Evolutionary conservation across 1,140 invertebrate genomes (phyloP).

Genomic region (Drosophila asahinai): DNA sequence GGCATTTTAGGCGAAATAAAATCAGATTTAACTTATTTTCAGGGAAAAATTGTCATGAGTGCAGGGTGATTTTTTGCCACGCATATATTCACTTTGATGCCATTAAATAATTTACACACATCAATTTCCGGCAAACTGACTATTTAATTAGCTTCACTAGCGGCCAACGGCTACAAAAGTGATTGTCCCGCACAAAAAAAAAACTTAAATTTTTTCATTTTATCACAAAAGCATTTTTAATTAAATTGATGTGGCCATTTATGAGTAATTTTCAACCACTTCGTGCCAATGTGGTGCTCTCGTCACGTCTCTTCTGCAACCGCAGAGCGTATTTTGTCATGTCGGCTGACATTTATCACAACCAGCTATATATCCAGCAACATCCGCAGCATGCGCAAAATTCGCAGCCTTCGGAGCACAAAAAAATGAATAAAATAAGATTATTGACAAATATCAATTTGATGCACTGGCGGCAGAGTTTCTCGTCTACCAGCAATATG

Average conservation of each 20-base stretch:
- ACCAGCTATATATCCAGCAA: slow-evolving; percentile 20
- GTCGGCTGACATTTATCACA: slow-evolving; percentile 45
- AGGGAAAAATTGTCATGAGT: too few relatives aligned
- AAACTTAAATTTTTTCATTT: background rate
- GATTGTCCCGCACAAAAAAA: background rate
- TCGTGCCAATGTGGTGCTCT: slow-evolving; percentile 11
- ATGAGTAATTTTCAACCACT: slow-evolving; percentile 18
- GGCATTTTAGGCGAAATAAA: background rate
- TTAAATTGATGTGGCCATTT: slow-evolving; percentile 50
- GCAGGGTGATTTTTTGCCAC: too few relatives aligned
- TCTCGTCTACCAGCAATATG: slow-evolving; percentile 30
- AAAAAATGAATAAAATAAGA: slow-evolving; percentile 26
- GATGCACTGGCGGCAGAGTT: slow-evolving; percentile 47
- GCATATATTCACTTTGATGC: background rate
- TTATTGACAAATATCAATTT: slow-evolving; percentile 78
- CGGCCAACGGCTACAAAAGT: background rate
- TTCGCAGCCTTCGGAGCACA: slow-evolving; percentile 5
- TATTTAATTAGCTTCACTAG: slow-evolving; percentile 28
- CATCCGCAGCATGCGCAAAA: slow-evolving; percentile 7
- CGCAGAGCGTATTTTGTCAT: slow-evolving; percentile 49
- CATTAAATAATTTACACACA: slow-evolving; percentile 17
- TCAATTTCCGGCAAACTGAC: slow-evolving; percentile 18
- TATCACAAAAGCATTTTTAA: slow-evolving; percentile 27
- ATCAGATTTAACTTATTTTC: background rate
- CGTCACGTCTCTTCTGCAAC: slow-evolving; percentile 23